Conservation (phyloP, 53 echinoderm and acorn worm species). For the Patiria pectinifera region DNA sequence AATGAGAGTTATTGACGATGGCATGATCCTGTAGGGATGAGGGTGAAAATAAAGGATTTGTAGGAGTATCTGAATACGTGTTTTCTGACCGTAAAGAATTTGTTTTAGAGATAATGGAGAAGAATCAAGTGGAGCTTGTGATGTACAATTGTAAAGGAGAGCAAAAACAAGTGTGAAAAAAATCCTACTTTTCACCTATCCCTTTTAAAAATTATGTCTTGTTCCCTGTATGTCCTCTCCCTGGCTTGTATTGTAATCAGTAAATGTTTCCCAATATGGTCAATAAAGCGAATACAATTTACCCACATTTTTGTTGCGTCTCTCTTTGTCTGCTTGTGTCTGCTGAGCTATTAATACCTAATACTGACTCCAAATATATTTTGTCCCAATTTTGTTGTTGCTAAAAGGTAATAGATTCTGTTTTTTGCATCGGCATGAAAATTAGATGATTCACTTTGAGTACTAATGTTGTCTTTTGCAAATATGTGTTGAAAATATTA, state of each 20-base stretch:
- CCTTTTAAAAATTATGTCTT: no score
- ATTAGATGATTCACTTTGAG: not conserved
- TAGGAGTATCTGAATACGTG: no score
- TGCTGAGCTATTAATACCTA: not conserved
- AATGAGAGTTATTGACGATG: no score
- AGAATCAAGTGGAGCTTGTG: not conserved
- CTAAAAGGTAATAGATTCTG: not conserved
- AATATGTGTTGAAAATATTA: not conserved
- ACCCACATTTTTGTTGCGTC: not conserved
- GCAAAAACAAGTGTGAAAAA: no score
- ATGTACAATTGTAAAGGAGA: not conserved
- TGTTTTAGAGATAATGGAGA: not conserved
- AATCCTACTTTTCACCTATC: no score
- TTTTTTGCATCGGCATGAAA: not conserved
- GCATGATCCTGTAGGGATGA: no score
- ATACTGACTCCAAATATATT: not conserved
- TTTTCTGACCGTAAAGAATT: not conserved
- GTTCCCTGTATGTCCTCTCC: not conserved
- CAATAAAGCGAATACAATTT: not conserved
- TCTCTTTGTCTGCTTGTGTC: not conserved
- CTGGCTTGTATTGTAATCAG: not conserved
- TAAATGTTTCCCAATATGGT: not conserved
- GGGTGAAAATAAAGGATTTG: no score
- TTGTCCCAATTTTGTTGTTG: not conserved
- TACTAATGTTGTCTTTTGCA: not conserved